Base-by-base conservation (phyloP, 2,888 invertebrate species). In the Drosophila quinaria region DNA sequence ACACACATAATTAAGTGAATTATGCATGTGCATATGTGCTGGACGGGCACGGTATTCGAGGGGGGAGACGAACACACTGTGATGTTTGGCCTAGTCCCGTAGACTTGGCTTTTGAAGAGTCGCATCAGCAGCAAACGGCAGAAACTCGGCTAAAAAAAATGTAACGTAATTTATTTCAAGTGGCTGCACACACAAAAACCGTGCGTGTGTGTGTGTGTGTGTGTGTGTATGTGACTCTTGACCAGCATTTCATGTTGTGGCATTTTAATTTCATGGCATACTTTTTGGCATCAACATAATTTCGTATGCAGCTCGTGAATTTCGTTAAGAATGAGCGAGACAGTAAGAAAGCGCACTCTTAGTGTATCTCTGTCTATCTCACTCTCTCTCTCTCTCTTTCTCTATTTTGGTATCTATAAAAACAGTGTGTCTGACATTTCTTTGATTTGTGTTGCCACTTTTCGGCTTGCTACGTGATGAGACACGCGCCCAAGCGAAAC, bases 191-290 rank as follows among this genome's bases (percentile, higher is more conserved):
- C 41, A 58, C 41, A 65, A 13, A 6, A 13, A 37, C 37, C 4
- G 51, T 44, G 64, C 55, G 46, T 50, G n/a, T 55, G 25, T 35
- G 51, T 22, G 37, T 35, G 39, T n/a, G n/a, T n/a, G n/a, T n/a
- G n/a, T n/a, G n/a, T n/a, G n/a, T 44, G 13, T 59, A 55, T 65
- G 68, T 68, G 83, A 79, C 86, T 88, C 81, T 83, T 88, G 89
- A 83, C 89, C 87, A 89, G 83, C 72, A 89, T 87, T 82, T 84
- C 84, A 86, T 87, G 84, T 81, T 84, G 80, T 75, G 84, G 87
- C 87, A 89, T 80, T 86, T 89, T 87, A 87, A 87, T 87, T 83
- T 78, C 80, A 75, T 80, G 80, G 78, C 89, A 84, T 78, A 87
- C 84, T 87, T 84, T 84, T 64, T 67, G 86, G 70, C 84, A 76